phyloP scores from a whole-genome alignment of 2,113 vertebrate species.

The Corythaixoides concolor region DNA sequence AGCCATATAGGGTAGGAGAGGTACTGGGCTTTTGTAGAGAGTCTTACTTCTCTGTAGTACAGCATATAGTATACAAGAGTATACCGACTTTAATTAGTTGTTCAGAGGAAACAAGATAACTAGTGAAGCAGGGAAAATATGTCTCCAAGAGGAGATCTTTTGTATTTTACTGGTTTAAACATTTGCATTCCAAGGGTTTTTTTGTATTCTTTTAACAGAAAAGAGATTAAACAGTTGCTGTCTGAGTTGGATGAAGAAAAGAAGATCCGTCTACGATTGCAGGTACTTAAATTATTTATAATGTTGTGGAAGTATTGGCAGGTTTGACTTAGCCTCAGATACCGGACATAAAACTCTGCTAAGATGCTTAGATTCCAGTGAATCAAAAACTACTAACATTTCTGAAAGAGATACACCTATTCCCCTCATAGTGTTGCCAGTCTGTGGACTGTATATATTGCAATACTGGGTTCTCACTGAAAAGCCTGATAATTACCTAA shows the following conservation, averaged over 20 bases:
- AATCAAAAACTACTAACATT: neutral
- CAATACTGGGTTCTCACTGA: neutral
- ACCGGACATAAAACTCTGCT: neutral
- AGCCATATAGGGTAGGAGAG: neutral
- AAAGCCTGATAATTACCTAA: neutral
- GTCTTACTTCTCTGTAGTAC: neutral
- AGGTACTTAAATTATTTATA: constrained; percentile 75
- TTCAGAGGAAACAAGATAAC: neutral
- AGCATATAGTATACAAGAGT: neutral
- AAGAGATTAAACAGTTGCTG: constrained; percentile 94
- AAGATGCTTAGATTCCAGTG: neutral
- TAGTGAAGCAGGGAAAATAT: neutral
- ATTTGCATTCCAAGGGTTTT: neutral
- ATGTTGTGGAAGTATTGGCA: neutral
- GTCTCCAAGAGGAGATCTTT: neutral
- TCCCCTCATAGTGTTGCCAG: neutral
- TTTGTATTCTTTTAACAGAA: constrained; percentile 77
- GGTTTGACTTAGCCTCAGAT: neutral
- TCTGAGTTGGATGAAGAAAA: constrained; percentile 94
- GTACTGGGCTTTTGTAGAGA: neutral
- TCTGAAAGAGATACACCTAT: neutral
- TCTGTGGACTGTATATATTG: neutral
- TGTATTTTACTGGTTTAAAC: neutral
- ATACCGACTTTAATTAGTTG: neutral
- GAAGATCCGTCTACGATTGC: constrained; percentile 90